These are phyloP conservation scores for Drosophila setosimentum DNA, from an alignment of 2,888 invertebrate genomes.

Conservation along the genomic window DNA sequence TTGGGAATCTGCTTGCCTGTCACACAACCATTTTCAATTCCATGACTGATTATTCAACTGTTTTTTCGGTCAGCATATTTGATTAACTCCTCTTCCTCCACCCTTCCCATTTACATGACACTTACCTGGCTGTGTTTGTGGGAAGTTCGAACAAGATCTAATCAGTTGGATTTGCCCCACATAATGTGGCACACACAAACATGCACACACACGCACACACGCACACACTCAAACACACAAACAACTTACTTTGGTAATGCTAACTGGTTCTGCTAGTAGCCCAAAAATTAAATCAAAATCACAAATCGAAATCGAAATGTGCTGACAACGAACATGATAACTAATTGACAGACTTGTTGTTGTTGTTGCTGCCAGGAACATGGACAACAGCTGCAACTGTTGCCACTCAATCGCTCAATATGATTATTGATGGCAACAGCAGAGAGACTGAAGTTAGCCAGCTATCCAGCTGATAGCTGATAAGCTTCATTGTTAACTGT, in stretches of 20 bases:
- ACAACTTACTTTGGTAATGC: slow-evolving; percentile 15
- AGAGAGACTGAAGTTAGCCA: background rate
- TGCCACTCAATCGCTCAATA: slow-evolving; percentile 51
- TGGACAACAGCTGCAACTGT: slow-evolving; percentile 48
- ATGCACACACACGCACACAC: slow-evolving; percentile 1
- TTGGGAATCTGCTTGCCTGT: slow-evolving; percentile 34
- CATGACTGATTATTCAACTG: slow-evolving; percentile 47
- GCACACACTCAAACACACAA: background rate
- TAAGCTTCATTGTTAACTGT: slow-evolving; percentile 38
- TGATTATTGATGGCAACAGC: slow-evolving; percentile 46
- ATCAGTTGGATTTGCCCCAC: slow-evolving; percentile 29
- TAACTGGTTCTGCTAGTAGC: slow-evolving; percentile 8
- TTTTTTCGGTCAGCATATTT: slow-evolving; percentile 60
- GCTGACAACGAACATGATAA: slow-evolving; percentile 75
- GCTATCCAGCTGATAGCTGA: slow-evolving; percentile 23
- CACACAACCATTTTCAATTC: slow-evolving; percentile 30
- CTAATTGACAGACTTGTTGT: slow-evolving; percentile 72
- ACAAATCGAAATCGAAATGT: slow-evolving; percentile 63
- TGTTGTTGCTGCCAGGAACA: slow-evolving; percentile 41
- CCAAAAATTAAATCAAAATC: slow-evolving; percentile 75
- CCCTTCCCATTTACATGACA: background rate
- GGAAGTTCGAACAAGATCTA: slow-evolving; percentile 24
- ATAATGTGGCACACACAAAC: slow-evolving; percentile 12
- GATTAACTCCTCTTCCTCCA: slow-evolving; percentile 12
- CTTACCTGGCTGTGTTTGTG: background rate